phyloP scores from a whole-genome alignment of 1,140 invertebrate genomes.

The Bathynomus jamesi region DNA sequence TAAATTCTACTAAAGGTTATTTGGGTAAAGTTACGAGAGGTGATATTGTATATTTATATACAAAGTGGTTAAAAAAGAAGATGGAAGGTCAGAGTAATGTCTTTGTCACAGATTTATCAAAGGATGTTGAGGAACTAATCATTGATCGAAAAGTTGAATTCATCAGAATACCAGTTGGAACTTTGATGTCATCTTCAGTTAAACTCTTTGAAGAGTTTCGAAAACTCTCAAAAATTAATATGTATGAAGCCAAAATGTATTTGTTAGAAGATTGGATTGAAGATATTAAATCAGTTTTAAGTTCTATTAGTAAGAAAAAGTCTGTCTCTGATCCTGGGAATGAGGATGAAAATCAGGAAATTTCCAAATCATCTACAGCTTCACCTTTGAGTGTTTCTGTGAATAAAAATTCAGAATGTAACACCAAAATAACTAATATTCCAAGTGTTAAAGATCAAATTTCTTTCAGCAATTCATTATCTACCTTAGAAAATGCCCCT shows the following conservation, averaged over 20 bases:
- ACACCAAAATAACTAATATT: background rate
- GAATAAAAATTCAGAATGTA: background rate
- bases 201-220: slow-evolving; percentile 31
- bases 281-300: slow-evolving; percentile 28
- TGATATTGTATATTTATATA: slow-evolving; percentile 30
- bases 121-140: slow-evolving; percentile 31
- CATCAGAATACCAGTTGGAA: slow-evolving; percentile 29
- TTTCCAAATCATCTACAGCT: background rate
- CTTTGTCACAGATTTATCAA: slow-evolving; percentile 33
- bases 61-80: slow-evolving; percentile 27
- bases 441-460: background rate
- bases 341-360: background rate
- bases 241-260: slow-evolving; percentile 30
- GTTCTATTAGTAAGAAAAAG: slow-evolving; percentile 8
- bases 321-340: background rate
- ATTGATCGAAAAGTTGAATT: slow-evolving; percentile 17
- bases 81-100: slow-evolving; percentile 27
- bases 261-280: slow-evolving; percentile 34
- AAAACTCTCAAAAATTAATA: slow-evolving; percentile 17
- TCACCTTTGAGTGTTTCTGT: background rate
- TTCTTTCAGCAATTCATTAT: background rate
- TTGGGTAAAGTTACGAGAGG: slow-evolving; percentile 28
- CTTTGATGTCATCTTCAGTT: slow-evolving; percentile 34
- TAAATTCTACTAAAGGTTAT: slow-evolving; percentile 19
- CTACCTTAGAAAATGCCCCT: background rate